phyloP scores from a whole-genome alignment of 2,797 vertebrate species.

The Melanotaenia trifasciata region DNA sequence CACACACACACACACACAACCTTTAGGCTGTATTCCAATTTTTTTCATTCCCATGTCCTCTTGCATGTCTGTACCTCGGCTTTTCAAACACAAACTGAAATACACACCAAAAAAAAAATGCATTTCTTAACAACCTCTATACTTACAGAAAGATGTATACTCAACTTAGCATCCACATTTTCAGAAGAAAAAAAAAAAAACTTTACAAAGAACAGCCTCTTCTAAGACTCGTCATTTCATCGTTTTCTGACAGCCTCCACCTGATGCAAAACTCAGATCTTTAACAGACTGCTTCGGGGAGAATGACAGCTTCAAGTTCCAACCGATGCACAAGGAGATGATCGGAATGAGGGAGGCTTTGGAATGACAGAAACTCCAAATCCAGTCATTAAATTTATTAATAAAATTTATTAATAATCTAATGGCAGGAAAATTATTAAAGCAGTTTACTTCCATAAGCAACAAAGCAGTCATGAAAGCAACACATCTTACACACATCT shows the following conservation, averaged over 20 bases:
- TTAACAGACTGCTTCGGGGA: conserved; percentile 68
- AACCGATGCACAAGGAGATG: conserved; percentile 26
- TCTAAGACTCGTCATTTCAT: conserved; percentile 49
- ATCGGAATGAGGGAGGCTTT: conserved; percentile 5
- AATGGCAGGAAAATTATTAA: conserved; percentile 49
- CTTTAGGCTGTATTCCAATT: not conserved
- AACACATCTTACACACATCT: conserved; percentile 41
- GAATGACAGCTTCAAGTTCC: conserved; percentile 52
- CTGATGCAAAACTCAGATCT: conserved; percentile 63
- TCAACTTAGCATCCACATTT: conserved; percentile 18
- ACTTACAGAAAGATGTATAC: conserved; percentile 8
- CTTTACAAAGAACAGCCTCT: conserved; percentile 38
- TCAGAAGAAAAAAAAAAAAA: conserved; percentile 23
- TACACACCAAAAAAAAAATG: not conserved
- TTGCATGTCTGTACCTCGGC: not conserved
- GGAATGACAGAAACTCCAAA: conserved; percentile 14
- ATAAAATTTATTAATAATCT: conserved; percentile 46
- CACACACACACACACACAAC: not conserved
- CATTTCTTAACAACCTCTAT: not conserved
- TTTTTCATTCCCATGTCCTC: not conserved
- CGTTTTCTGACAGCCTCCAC: conserved; percentile 48
- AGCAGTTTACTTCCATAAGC: conserved; percentile 53
- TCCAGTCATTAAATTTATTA: conserved; percentile 37
- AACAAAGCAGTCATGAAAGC: conserved; percentile 53
- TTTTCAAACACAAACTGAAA: conserved; percentile 43